Evolutionary conservation across 1,140 invertebrate genomes (phyloP), one percentile per base, ranked within the genome.

Genomic region (Aphaenogaster rudis): DNA sequence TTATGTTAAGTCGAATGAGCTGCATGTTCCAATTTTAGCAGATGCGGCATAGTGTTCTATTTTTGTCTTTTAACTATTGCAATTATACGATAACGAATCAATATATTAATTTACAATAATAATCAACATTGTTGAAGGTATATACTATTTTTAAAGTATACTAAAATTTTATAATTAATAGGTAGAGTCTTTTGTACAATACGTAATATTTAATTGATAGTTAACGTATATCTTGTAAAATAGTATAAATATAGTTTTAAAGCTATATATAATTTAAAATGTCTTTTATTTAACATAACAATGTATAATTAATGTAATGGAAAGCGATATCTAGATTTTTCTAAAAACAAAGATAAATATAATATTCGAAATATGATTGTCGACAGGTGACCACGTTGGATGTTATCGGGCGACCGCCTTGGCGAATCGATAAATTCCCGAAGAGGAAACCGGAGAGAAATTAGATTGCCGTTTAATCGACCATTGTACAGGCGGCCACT

Each of bases 351-450:
- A 15, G 6, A 50, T 39, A 81, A 64, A 64, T 78, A 13, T 42
- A 86, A 86, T 45, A 67, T n/a, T 84, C 2, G 28, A 48, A 54
- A 48, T 48, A 48, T 7, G 42, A 86, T 59, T 74, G 78, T 86
- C 69, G 50, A 88, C 57, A 88, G 57, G 66, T 54, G 61, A 21
- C 42, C 42, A n/a, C 11, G 1, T 42, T 48, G 33, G n/a, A 45
- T 77, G 48, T 86, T 79, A 86, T 71, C 77, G 74, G 7, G 33
- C 11, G 67, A 67, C 45, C 59, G 59, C 45, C 42, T 67, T 80
- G 21, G 61, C 69, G 52, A 86, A 88, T 88, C 66, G 39, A 64
- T 72, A 67, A 79, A 64, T 86, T 88, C 61, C 15, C 67, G 61
- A 52, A n/a, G 48, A 59, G 15, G 54, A 59, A 89, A 67, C 15